Conservation (phyloP, 2,888 invertebrate genomes). For the Caradrina kadenii region DNA sequence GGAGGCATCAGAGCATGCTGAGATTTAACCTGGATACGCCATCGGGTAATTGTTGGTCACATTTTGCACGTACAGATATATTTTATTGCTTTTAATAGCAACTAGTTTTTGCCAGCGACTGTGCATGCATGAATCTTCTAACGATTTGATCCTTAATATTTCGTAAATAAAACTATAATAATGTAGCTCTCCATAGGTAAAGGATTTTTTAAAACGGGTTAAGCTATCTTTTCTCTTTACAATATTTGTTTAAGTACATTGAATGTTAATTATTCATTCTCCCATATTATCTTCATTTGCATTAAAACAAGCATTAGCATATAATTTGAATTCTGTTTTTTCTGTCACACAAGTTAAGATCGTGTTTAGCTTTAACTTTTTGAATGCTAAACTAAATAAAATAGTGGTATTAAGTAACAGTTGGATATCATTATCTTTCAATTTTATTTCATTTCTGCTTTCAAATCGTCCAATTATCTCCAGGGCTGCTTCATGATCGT, state of each 20-base stretch:
- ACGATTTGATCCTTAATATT: too few relatives aligned
- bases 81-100: slow-evolving; percentile 59
- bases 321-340: slow-evolving; percentile 33
- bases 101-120: neutral
- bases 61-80: slow-evolving; percentile 70
- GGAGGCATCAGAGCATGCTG: slow-evolving; percentile 78
- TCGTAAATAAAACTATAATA: too few relatives aligned
- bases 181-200: too few relatives aligned
- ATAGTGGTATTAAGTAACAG: neutral
- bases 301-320: slow-evolving; percentile 48
- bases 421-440: neutral
- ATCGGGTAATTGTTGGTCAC: slow-evolving; percentile 76
- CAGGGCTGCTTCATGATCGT: slow-evolving; percentile 27
- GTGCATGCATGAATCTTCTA: too few relatives aligned
- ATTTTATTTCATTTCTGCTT: slow-evolving; percentile 17
- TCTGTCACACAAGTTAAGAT: slow-evolving; percentile 14
- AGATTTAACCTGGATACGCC: slow-evolving; percentile 76
- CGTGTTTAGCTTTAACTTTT: neutral
- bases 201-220: too few relatives aligned
- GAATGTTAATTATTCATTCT: slow-evolving; percentile 37
- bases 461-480: slow-evolving; percentile 26
- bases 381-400: neutral
- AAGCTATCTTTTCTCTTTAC: too few relatives aligned
- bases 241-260: too few relatives aligned
- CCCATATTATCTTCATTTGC: slow-evolving; percentile 47